Base-by-base conservation (phyloP, 2,113 vertebrate species). In the Toxotes chatareus region DNA sequence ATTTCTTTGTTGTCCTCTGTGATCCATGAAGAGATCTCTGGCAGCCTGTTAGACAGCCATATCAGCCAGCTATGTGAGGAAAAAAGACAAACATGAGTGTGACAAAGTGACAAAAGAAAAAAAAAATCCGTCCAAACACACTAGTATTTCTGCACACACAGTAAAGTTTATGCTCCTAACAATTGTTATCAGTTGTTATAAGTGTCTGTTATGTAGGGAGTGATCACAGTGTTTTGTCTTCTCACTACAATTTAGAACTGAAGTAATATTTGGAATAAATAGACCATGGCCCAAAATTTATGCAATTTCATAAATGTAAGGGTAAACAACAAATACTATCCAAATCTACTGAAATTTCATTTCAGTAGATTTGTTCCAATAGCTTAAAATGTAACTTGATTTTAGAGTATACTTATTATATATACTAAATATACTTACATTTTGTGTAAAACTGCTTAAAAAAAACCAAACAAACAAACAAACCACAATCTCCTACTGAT, bases 21-120 rank as follows among this genome's bases (percentile, higher is more conserved):
- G 84, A 92, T 90, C 93, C 93, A 94, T 94, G 90, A 92, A 91
- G 90, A 82, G 77, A 57, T 86, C 82, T 86, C 57, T 82, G 85
- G 86, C 88, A 93, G 88, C 74, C 84, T 82, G 83, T 88, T 83
- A 93, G 84, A 88, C 73, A 62, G 85, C 91, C 92, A 93, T 92
- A 76, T 68, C 84, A 87, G 74, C 74, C 79, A 72, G 67, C 91
- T 93, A 60, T 7, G 38, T n/a, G 34, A 72, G 64, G 51, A 21
- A 55, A 3, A 64, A 75, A 4, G 66, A 62, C 8, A 68, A 57
- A 77, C 44, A 71, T 70, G 17, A 81, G 71, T 44, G 38, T 62
- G 21, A 79, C 65, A 40, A 40, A 53, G 46, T n/a, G 31, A 63
- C 56, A 64, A 53, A 57, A 3, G 23, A n/a, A 44, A 23, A 56